Percentiles rank a stretch among this genome's conserved stretches.
Evolutionary conservation across 1,140 invertebrate genomes (phyloP).

Genomic region (Psilanteris sp.): DNA sequence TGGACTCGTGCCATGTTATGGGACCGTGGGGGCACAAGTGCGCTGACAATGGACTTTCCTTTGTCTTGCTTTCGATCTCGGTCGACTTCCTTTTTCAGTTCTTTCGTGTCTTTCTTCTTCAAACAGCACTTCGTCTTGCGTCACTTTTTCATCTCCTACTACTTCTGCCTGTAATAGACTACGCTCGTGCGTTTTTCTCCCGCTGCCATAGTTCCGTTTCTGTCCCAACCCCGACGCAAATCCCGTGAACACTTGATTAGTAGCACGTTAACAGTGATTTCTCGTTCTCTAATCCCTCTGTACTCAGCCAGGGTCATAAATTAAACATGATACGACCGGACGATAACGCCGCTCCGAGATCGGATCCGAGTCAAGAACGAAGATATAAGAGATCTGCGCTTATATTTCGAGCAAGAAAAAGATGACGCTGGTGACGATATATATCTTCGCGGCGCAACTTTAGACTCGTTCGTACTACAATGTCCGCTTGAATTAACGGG

Average conservation of each 20-base stretch:
- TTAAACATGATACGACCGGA: constrained; percentile 68
- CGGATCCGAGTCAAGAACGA: constrained; percentile 26
- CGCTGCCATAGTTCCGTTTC: neutral
- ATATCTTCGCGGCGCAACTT: constrained; percentile 19
- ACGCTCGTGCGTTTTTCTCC: constrained; percentile 6
- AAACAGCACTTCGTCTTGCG: neutral
- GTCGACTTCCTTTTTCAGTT: constrained; percentile 21
- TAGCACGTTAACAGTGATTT: constrained; percentile 65
- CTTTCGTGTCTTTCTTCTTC: constrained; percentile 1
- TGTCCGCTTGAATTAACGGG: constrained; percentile 8
- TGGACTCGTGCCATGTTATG: constrained; percentile 58
- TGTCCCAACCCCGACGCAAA: constrained; percentile 20
- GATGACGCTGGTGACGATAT: constrained; percentile 70
- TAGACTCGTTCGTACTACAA: constrained; percentile 12
- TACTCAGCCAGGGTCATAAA: constrained; percentile 66
- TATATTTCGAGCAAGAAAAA: constrained; percentile 67
- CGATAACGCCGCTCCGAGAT: constrained; percentile 69
- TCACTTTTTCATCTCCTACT: constrained; percentile 16
- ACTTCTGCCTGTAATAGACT: constrained; percentile 41
- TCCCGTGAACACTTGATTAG: constrained; percentile 60
- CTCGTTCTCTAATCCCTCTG: constrained; percentile 70
- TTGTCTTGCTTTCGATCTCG: constrained; percentile 58
- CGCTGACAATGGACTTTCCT: constrained; percentile 65
- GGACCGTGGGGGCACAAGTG: constrained; percentile 63
- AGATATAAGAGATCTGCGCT: constrained; percentile 66